Evolutionary conservation across 2,797 vertebrate species (phyloP).

Genomic region (Aselliscus stoliczkanus): DNA sequence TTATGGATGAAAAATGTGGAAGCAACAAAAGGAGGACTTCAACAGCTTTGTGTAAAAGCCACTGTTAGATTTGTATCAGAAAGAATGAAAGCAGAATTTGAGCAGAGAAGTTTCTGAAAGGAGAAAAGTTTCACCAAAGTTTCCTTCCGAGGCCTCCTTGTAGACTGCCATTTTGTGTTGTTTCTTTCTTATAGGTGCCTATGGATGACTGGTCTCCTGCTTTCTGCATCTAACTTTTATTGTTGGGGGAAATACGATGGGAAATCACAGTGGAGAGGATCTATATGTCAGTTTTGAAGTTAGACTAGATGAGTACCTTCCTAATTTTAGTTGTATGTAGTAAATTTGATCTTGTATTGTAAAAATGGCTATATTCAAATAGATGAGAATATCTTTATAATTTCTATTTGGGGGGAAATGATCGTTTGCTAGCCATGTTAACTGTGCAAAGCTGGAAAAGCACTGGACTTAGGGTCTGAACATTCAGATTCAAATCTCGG

Average conservation of each 20-base stretch:
- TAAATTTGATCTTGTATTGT: neutral
- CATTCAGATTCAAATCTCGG: neutral
- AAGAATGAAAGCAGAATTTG: neutral
- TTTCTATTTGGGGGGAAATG: neutral
- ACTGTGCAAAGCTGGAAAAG: neutral
- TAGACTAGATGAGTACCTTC: neutral
- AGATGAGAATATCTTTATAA: neutral
- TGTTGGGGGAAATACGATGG: neutral
- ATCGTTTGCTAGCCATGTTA: neutral
- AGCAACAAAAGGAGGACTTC: conserved; percentile 29
- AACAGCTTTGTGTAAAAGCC: neutral
- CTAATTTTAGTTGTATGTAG: neutral
- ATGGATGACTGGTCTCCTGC: neutral
- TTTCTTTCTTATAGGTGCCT: neutral
- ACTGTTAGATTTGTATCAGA: neutral
- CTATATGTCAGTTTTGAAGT: neutral
- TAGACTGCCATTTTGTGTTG: neutral
- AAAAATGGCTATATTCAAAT: neutral
- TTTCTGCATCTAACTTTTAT: neutral
- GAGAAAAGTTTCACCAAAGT: neutral
- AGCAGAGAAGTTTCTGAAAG: neutral
- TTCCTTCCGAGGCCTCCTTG: neutral
- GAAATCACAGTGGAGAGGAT: neutral
- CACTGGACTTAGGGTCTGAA: neutral
- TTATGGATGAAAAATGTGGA: neutral